Conservation (phyloP, 2,113 vertebrate genomes). For the Leiothrix lutea region DNA sequence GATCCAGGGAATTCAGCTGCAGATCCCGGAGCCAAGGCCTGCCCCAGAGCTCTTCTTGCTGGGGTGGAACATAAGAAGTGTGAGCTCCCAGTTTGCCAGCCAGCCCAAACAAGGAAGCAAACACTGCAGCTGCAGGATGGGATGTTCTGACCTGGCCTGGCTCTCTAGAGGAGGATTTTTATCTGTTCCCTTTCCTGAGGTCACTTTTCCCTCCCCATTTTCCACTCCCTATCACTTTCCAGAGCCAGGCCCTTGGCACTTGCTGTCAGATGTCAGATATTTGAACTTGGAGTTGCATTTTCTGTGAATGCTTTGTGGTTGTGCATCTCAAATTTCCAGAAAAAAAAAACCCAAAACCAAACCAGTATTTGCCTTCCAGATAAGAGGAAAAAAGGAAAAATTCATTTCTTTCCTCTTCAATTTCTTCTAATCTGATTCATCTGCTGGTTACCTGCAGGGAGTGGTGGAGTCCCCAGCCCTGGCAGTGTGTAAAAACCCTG, state of each 20-base stretch:
- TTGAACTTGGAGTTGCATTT: neutral
- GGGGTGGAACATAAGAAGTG: neutral
- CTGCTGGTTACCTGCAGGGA: neutral
- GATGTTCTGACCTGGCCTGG: neutral
- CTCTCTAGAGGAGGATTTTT: neutral
- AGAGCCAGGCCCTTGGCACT: neutral
- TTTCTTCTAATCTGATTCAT: neutral
- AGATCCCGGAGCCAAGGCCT: neutral
- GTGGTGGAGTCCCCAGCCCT: neutral
- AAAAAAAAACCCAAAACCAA: accelerated
- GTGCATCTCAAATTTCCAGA: neutral
- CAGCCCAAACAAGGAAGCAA: neutral
- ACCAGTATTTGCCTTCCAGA: neutral
- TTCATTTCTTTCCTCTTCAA: neutral
- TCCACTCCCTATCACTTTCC: neutral
- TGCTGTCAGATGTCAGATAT: neutral
- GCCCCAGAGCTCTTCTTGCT: neutral
- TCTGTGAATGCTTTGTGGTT: neutral
- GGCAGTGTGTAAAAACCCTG: neutral
- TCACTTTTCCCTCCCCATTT: neutral
- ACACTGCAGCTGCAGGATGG: neutral
- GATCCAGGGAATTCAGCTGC: neutral
- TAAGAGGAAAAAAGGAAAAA: neutral
- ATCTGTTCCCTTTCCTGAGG: neutral
- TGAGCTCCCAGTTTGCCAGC: neutral